These are phyloP conservation scores for Brachyopa scutellaris DNA, from an alignment of 2,888 invertebrate species.

Conservation along the genomic window DNA sequence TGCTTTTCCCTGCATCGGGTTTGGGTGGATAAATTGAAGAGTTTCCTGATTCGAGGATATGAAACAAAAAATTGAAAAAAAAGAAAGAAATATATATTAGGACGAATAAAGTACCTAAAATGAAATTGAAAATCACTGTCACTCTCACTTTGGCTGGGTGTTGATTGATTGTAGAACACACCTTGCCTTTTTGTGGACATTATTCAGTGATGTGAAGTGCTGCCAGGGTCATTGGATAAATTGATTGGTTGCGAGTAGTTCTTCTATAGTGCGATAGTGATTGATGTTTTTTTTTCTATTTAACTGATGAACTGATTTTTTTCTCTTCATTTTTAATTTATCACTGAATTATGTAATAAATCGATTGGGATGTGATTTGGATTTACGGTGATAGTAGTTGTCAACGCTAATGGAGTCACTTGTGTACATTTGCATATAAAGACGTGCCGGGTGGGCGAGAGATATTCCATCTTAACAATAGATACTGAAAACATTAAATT, in stretches of 20 bases:
- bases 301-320: conserved; percentile 18
- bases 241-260: conserved; percentile 57
- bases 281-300: conserved; percentile 33
- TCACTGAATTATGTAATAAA: no score
- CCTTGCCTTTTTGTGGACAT: no score
- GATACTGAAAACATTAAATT: no score
- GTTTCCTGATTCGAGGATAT: conserved; percentile 16
- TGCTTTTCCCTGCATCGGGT: neutral
- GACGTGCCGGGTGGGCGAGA: no score
- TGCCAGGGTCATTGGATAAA: conserved; percentile 41
- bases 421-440: no score
- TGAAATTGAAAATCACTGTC: conserved; percentile 64
- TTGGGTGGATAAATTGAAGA: conserved; percentile 58
- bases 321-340: no score
- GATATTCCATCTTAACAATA: no score
- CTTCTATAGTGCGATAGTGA: conserved; percentile 33
- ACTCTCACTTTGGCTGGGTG: conserved; percentile 35
- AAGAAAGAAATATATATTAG: conserved; percentile 4
- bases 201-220: no score
- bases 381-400: no score
- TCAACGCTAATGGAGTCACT: no score
- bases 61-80: neutral
- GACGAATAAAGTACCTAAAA: neutral
- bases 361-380: no score
- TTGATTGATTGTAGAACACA: no score